A percentile compares a stretch with the other conserved stretches of the same genome.
Conservation (phyloP, 1,140 invertebrate species). For the Aphelinus certus region DNA sequence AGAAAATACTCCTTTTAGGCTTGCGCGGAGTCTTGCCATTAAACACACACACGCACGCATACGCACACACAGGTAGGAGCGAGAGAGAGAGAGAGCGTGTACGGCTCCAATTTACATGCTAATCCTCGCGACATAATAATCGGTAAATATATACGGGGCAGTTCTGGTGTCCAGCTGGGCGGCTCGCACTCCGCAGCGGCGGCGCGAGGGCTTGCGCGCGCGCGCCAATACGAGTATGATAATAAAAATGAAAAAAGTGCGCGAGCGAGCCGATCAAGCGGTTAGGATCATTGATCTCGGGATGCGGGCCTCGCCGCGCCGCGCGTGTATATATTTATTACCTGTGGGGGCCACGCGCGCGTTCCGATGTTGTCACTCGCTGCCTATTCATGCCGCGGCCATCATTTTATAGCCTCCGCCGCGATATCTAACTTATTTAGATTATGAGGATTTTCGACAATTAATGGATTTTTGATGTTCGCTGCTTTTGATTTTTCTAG, state of each 20-base stretch:
- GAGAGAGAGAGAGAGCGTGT: too few relatives aligned
- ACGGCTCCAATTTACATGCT: slow-evolving; percentile 45
- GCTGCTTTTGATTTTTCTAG: slow-evolving; percentile 4
- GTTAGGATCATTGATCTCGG: neutral
- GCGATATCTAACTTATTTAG: slow-evolving; percentile 26
- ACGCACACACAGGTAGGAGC: slow-evolving; percentile 9
- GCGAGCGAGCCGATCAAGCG: too few relatives aligned
- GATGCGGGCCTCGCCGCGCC: neutral
- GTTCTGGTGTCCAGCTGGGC: too few relatives aligned
- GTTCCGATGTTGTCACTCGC: slow-evolving; percentile 5
- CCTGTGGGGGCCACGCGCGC: neutral
- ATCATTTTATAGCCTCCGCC: slow-evolving; percentile 10
- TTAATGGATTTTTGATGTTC: slow-evolving; percentile 29
- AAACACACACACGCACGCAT: neutral
- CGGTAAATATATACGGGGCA: slow-evolving; percentile 28
- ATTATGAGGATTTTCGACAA: slow-evolving; percentile 20
- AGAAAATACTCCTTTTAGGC: neutral
- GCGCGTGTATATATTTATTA: slow-evolving; percentile 3
- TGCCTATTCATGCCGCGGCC: neutral
- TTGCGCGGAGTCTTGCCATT: neutral
- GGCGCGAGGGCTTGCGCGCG: slow-evolving; percentile 29
- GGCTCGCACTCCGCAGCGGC: neutral
- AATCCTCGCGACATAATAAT: slow-evolving; percentile 51
- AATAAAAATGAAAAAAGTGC: too few relatives aligned
- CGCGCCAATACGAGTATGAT: neutral